Percentiles rank a stretch among this genome's conserved stretches.
These are phyloP conservation scores for Porites lobata DNA, from an alignment of 92 coral and sea anemone genomes.

Conservation along the genomic window DNA sequence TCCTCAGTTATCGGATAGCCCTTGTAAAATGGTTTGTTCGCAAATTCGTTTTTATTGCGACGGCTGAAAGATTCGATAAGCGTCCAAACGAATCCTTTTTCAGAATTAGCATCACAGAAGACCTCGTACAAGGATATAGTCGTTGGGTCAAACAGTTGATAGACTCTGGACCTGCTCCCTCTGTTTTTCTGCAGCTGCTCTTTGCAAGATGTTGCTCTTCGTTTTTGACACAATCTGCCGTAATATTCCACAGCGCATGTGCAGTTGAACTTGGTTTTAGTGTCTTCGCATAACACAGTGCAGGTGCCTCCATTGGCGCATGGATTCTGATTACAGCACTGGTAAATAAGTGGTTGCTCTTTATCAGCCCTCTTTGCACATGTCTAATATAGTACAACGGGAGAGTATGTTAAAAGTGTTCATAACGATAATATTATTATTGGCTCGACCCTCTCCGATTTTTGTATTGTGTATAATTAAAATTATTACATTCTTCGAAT, in stretches of 20 bases:
- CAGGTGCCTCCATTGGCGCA: slow-evolving; percentile 69
- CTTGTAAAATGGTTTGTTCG: background rate
- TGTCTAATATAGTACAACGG: background rate
- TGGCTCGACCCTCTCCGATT: no score
- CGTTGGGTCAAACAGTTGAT: slow-evolving; percentile 24
- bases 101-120: slow-evolving; percentile 54
- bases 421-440: no score
- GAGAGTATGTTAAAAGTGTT: no score
- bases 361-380: background rate
- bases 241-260: slow-evolving; percentile 31
- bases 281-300: slow-evolving; percentile 56
- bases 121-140: background rate
- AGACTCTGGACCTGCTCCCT: background rate
- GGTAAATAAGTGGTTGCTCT: slow-evolving; percentile 32
- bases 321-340: slow-evolving; percentile 41
- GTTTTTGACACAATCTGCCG: slow-evolving; percentile 51
- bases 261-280: slow-evolving; percentile 62
- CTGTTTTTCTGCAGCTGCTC: background rate
- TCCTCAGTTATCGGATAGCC: slow-evolving; percentile 30
- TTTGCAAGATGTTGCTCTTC: background rate
- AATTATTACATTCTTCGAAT: no score
- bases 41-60: slow-evolving; percentile 16
- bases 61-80: slow-evolving; percentile 61
- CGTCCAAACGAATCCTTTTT: slow-evolving; percentile 62
- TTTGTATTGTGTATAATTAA: no score